A percentile compares a stretch with the other conserved stretches of the same genome.
Evolutionary conservation across 2,797 vertebrate genomes (phyloP).

Genomic region (Cyclopterus lumpus): DNA sequence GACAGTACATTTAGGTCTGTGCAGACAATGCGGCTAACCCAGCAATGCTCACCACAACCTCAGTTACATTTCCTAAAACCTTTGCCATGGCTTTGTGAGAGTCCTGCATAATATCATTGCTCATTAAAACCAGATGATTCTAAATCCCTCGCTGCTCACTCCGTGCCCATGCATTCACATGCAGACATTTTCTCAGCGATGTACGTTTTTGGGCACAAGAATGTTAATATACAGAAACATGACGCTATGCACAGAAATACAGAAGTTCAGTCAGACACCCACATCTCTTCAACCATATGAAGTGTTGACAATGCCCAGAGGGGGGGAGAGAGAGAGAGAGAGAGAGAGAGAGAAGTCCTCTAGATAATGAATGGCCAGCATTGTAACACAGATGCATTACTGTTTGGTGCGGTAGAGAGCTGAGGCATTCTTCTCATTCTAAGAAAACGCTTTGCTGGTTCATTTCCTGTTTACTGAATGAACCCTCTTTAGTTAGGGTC

Average conservation of each 20-base stretch:
- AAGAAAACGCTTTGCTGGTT: constrained; percentile 83
- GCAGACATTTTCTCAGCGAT: not conserved
- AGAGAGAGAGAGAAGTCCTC: constrained; percentile 38
- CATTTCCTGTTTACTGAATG: constrained; percentile 89
- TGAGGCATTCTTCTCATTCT: constrained; percentile 83
- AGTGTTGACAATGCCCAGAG: constrained; percentile 56
- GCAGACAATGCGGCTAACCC: constrained; percentile 76
- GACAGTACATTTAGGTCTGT: constrained; percentile 67
- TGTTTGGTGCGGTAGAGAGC: constrained; percentile 79
- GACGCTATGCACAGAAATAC: constrained; percentile 37
- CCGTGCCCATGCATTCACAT: not conserved
- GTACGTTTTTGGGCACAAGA: constrained; percentile 11
- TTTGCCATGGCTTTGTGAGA: constrained; percentile 19
- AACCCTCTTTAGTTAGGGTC: constrained; percentile 78
- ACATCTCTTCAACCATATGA: constrained; percentile 54
- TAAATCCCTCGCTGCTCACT: constrained; percentile 3
- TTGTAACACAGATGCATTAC: constrained; percentile 74
- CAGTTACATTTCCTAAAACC: constrained; percentile 69
- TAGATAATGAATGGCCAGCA: constrained; percentile 76
- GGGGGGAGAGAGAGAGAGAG: constrained; percentile 24
- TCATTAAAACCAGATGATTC: constrained; percentile 43
- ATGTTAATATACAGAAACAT: constrained; percentile 31
- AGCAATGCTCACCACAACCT: constrained; percentile 73
- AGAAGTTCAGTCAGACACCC: constrained; percentile 56
- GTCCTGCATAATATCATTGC: constrained; percentile 13